phyloP scores from a whole-genome alignment of 2,113 vertebrate genomes.

The Machaerirhynchus nigripectus region DNA sequence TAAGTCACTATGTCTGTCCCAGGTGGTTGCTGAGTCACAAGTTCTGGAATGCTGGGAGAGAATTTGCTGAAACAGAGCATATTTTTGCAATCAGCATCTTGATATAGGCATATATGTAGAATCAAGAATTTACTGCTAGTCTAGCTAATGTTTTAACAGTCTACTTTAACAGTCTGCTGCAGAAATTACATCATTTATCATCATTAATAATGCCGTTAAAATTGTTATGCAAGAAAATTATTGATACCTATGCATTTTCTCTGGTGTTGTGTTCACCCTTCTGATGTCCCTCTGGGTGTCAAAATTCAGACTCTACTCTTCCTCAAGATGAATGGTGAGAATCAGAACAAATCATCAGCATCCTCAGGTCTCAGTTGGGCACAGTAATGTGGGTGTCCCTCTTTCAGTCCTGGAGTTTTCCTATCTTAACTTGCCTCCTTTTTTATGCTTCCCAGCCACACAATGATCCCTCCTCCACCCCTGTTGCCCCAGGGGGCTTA shows the following conservation, averaged over 20 bases:
- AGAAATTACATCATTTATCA: background rate
- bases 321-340: background rate
- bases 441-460: background rate
- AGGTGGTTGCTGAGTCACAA: background rate
- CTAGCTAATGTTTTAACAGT: background rate
- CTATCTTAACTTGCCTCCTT: background rate
- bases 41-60: background rate
- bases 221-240: background rate
- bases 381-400: background rate
- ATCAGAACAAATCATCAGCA: background rate
- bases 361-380: background rate
- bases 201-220: background rate
- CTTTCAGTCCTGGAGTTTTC: background rate
- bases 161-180: background rate
- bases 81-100: background rate
- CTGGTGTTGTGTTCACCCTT: background rate
- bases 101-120: background rate
- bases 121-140: background rate
- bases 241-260: background rate
- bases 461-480: no score
- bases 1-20: background rate
- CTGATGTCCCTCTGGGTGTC: background rate
- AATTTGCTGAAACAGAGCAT: background rate
- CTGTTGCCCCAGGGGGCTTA: background rate
- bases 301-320: background rate